phyloP scores from a whole-genome alignment of 2,888 invertebrate genomes.

The Thecocarcelia acutangulata region DNA sequence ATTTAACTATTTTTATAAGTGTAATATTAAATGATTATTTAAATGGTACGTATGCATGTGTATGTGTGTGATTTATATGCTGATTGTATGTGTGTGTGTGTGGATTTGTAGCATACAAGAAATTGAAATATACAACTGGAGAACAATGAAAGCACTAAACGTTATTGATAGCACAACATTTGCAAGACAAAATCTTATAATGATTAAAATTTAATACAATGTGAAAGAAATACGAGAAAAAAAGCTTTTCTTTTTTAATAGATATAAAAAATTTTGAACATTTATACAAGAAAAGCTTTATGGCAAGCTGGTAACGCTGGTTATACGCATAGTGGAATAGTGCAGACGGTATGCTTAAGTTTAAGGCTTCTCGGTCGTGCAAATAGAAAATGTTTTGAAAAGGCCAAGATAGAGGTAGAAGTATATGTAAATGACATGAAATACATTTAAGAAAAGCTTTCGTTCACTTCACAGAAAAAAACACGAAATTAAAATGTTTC shows the following conservation, averaged over 20 bases:
- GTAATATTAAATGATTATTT: constrained; percentile 58
- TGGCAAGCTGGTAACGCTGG: constrained; percentile 74
- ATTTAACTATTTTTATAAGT: constrained; percentile 42
- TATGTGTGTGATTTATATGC: constrained; percentile 65
- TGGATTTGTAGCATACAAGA: constrained; percentile 66
- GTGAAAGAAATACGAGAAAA: constrained; percentile 63
- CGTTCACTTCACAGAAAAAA: background rate
- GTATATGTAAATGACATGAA: constrained; percentile 41
- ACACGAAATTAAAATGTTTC: too few relatives aligned
- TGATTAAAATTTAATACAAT: constrained; percentile 53
- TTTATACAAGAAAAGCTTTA: constrained; percentile 73
- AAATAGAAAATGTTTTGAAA: constrained; percentile 15
- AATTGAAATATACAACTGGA: constrained; percentile 77
- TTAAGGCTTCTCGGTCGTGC: constrained; percentile 53
- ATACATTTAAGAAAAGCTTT: constrained; percentile 41
- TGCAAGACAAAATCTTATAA: constrained; percentile 65
- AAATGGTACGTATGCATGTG: constrained; percentile 40
- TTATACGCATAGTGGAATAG: background rate
- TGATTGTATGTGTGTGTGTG: constrained; percentile 56
- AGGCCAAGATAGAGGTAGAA: constrained; percentile 56
- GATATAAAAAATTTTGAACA: constrained; percentile 23
- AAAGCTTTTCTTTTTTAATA: constrained; percentile 51
- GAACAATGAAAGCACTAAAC: constrained; percentile 77
- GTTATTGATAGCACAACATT: constrained; percentile 51
- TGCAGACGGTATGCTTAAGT: constrained; percentile 48